Evolutionary conservation across 1,140 invertebrate species (phyloP), one percentile per base, ranked within the genome.

Genomic region (Anthonomus grandis): DNA sequence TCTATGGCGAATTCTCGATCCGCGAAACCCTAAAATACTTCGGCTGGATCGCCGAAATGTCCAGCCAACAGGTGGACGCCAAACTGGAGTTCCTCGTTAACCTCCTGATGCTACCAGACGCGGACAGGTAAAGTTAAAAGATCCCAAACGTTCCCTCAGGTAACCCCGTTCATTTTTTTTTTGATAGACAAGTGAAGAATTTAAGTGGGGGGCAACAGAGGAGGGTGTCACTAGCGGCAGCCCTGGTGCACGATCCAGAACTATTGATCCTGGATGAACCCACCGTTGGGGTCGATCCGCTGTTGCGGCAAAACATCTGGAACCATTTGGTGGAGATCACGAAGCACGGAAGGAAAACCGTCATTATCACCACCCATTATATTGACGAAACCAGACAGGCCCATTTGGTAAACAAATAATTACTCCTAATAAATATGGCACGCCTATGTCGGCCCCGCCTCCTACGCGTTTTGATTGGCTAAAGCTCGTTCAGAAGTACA

Each of bases 361-460:
- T 97, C 25, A 95, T 98, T 54, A 95, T 98, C 52, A 98, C 95
- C 1, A 98, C 95, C 9, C 95, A 97, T 78, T 97, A 98, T 69
- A 97, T 97, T 55, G 95, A 98, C 72, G 95, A 97, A 74, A 95
- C 95, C 2, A 83, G 92, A 58, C 92, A 97, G 75, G 93, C 93
- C 9, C 81, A 84, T 67, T 81, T 87, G 64, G 84, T 86, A 77
- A 83, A 80, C 81, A 19, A n/a, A n/a, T n/a, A n/a, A n/a, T n/a
- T n/a, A n/a, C n/a, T n/a, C n/a, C n/a, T n/a, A n/a, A n/a, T n/a
- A n/a, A n/a, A n/a, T n/a, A n/a, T n/a, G n/a, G n/a, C n/a, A n/a
- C n/a, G n/a, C n/a, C n/a, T n/a, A n/a, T n/a, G n/a, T n/a, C n/a
- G n/a, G n/a, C n/a, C n/a, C n/a, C n/a, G n/a, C n/a, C n/a, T n/a